Evolutionary conservation across 37 sponge, comb jelly and placozoan species (phyloP).

Genomic region (Eunapius fragilis): DNA sequence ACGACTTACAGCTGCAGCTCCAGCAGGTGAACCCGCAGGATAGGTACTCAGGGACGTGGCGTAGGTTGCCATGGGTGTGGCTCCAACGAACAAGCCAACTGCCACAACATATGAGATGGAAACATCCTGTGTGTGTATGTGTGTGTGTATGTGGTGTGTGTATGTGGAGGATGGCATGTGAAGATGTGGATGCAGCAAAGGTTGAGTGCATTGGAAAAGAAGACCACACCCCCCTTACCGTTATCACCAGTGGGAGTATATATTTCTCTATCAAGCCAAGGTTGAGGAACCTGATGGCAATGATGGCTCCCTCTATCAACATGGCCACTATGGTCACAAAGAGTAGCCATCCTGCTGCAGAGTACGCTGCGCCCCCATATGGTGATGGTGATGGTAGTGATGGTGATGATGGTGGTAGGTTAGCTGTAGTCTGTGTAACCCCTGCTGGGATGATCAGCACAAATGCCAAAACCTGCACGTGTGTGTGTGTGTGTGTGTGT

Average conservation of each 20-base stretch:
- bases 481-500: neutral
- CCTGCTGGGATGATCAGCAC: neutral
- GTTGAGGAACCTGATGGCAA: slow-evolving; percentile 54
- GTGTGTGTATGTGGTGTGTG: neutral
- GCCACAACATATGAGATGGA: neutral
- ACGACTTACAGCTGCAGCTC: neutral
- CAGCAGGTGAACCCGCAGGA: neutral
- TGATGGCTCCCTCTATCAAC: slow-evolving; percentile 17
- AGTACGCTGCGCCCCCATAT: neutral
- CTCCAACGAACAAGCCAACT: slow-evolving; percentile 23
- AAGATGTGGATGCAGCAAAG: too few relatives aligned
- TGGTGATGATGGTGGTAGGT: too few relatives aligned
- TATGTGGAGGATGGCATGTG: neutral
- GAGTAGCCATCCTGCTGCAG: slow-evolving; percentile 36
- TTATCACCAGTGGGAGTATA: slow-evolving; percentile 7
- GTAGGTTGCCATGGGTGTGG: slow-evolving; percentile 2
- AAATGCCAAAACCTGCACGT: neutral
- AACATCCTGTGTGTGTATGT: slow-evolving; percentile 1
- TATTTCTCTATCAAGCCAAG: slow-evolving; percentile 7
- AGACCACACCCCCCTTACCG: slow-evolving; percentile 18
- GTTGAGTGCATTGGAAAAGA: too few relatives aligned
- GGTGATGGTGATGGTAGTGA: too few relatives aligned
- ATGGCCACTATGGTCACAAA: slow-evolving; percentile 26
- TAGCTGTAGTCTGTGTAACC: neutral
- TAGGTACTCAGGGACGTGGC: neutral